Evolutionary conservation across 1,140 invertebrate genomes (phyloP).

Genomic region (Delia radicum): DNA sequence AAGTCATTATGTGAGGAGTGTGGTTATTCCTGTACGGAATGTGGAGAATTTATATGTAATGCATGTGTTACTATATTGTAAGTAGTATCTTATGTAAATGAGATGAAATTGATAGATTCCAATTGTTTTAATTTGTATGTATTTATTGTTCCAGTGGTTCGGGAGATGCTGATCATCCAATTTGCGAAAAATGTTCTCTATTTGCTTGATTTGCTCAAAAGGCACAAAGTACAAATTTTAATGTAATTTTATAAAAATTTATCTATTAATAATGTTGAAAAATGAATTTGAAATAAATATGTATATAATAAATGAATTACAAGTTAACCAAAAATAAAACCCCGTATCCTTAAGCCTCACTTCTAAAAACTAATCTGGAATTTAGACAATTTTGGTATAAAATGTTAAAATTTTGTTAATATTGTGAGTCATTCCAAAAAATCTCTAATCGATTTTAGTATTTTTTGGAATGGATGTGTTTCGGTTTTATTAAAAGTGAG

Average conservation of each 20-base stretch:
- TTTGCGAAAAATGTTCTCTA: constrained; percentile 28
- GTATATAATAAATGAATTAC: no score
- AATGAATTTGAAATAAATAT: neutral
- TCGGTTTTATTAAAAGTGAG: no score
- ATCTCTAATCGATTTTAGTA: no score
- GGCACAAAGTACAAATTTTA: neutral
- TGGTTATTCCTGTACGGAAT: constrained; percentile 45
- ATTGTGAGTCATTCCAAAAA: no score
- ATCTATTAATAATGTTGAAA: neutral
- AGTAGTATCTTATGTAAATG: constrained; percentile 31
- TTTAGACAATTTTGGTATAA: no score
- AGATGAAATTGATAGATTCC: neutral
- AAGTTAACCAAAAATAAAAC: no score
- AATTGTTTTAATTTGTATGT: neutral
- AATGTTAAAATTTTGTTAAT: no score
- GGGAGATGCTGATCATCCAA: constrained; percentile 19
- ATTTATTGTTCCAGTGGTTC: constrained; percentile 18
- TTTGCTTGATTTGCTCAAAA: constrained; percentile 1
- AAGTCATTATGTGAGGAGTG: constrained; percentile 45
- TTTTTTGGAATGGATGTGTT: no score
- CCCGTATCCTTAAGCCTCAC: no score
- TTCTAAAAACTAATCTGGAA: no score
- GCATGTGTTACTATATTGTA: constrained; percentile 47
- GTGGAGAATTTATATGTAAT: constrained; percentile 40
- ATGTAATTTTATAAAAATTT: neutral